Evolutionary conservation across 2,797 vertebrate species (phyloP), one percentile per base, ranked within the genome.

Genomic region (Lepus oiostolus): DNA sequence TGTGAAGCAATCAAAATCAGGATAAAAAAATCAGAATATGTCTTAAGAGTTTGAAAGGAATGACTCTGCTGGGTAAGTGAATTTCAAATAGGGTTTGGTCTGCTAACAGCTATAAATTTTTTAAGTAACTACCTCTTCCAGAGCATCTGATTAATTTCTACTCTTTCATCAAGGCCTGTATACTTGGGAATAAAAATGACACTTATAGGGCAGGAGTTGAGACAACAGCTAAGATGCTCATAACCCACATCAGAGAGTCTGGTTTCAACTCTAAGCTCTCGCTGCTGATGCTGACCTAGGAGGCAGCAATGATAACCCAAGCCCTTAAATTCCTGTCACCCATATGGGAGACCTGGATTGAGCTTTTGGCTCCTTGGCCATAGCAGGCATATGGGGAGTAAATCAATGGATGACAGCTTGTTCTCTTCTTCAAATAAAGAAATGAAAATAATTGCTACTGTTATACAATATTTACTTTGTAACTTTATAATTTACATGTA

Each of bases 1-100:
- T 99, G 76, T 5, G 93, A 97, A 80, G 82, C 68, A 87, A 93
- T n/a, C 90, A 92, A 86, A 87, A 96, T n/a, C 32, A 16, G 85
- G 42, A 83, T 81, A 4, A 65, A 95, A 93, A 42, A 83, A 30
- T 14, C n/a, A 28, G 19, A 67, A 81, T 11, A 22, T 12, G 17
- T 75, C 75, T 35, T 30, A 70, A 70, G 81, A 32, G 24, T 82
- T 42, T 52, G 8, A 85, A 75, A 93, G 38, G 17, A 84, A 63
- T 42, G 24, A 54, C n/a, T 28, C 38, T 35, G 87, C 38, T 77
- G 71, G 85, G 88, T 68, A 71, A 83, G 76, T 58, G 28, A 85
- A 4, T 67, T 63, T 14, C 70, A 63, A 88, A 47, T 11, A 28
- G 24, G 17, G 28, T 28, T 58, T 88, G 22, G 35, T 21, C 70